These are phyloP conservation scores for Junonia oenone DNA, from an alignment of 2,888 invertebrate species.

Conservation along the genomic window DNA sequence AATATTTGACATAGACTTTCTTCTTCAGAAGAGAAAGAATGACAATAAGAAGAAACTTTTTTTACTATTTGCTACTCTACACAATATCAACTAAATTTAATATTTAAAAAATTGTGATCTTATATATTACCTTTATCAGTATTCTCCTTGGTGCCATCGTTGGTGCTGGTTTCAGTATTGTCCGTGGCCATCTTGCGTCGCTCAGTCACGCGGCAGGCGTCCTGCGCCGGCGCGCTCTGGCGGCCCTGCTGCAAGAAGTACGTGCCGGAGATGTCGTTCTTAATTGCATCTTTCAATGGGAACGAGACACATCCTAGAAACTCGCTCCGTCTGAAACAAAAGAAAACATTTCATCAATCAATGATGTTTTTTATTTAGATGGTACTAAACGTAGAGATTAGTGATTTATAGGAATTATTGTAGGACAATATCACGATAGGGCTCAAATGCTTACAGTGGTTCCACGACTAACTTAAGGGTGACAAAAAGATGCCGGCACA, in stretches of 20 bases:
- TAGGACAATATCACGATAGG: not conserved
- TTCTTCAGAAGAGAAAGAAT: too few species aligned
- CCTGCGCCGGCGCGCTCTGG: slow-evolving; percentile 46
- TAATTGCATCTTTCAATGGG: slow-evolving; percentile 89
- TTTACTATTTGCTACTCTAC: too few species aligned
- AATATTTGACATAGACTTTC: too few species aligned
- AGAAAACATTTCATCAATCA: not conserved
- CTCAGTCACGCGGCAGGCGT: slow-evolving; percentile 50
- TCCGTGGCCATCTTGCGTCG: slow-evolving; percentile 72
- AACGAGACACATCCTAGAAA: slow-evolving; percentile 96
- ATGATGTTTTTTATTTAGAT: not conserved
- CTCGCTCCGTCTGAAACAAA: slow-evolving; percentile 91
- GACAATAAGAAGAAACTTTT: too few species aligned
- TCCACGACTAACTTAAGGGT: not conserved
- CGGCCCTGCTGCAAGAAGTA: slow-evolving; percentile 82
- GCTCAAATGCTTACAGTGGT: not conserved
- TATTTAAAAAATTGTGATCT: too few species aligned
- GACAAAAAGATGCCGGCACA: not conserved
- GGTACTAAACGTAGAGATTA: not conserved
- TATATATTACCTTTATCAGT: slow-evolving; percentile 56
- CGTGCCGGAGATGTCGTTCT: slow-evolving; percentile 84
- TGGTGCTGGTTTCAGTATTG: slow-evolving; percentile 68
- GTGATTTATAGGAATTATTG: not conserved
- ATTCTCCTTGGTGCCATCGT: slow-evolving; percentile 65
- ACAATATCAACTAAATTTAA: too few species aligned